Conservation (phyloP, 2,113 vertebrate genomes). For the Menura novaehollandiae region DNA sequence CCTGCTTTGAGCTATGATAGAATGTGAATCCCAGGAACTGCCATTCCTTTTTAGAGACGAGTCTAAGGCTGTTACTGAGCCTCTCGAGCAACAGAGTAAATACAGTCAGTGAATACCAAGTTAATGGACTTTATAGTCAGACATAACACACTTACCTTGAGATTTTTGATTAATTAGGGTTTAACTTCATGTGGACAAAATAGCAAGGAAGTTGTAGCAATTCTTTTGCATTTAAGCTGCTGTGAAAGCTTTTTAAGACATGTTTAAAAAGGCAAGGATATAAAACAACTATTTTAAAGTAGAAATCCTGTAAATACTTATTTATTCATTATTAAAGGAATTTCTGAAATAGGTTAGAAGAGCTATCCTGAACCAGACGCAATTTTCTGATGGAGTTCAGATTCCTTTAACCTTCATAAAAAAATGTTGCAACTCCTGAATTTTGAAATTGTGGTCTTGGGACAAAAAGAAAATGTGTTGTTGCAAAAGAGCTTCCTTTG, state of each 20-base stretch:
- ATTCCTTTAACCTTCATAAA: neutral
- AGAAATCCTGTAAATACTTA: neutral
- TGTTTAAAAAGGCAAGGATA: neutral
- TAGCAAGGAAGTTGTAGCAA: neutral
- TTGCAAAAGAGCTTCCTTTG: conserved; percentile 18
- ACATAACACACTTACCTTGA: neutral
- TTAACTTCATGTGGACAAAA: neutral
- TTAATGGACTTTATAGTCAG: neutral
- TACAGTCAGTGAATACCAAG: neutral
- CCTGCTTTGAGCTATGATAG: conserved; percentile 67
- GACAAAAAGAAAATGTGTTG: neutral
- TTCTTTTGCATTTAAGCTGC: neutral
- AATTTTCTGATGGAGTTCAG: neutral
- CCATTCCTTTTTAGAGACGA: neutral
- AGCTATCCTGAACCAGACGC: neutral
- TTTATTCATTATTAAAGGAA: neutral
- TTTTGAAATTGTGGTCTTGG: conserved; percentile 28
- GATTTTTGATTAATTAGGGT: neutral
- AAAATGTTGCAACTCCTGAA: neutral
- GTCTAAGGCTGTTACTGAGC: neutral
- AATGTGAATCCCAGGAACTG: conserved; percentile 43
- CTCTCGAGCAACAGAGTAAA: conserved; percentile 15
- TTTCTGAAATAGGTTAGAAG: neutral
- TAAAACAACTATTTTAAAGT: neutral
- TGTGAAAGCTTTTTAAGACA: neutral